Conservation (phyloP, 35 echinoderm and acorn worm species). For the Antedon bifida region DNA sequence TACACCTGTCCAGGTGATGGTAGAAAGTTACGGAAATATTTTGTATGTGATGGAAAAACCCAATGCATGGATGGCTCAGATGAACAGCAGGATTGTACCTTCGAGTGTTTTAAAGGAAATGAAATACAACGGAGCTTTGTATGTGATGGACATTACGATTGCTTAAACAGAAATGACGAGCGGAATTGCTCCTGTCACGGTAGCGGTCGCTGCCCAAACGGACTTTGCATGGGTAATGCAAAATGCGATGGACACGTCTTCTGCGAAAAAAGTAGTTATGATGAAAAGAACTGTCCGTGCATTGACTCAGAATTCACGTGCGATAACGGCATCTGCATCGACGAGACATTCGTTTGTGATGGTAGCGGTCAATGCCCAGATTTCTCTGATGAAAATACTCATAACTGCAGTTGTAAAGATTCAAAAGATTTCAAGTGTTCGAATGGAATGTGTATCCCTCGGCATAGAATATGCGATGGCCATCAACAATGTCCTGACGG, state of each 20-base stretch:
- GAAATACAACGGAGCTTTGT: background rate
- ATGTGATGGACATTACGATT: background rate
- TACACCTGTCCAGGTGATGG: background rate
- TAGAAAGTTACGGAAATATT: background rate
- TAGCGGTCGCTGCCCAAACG: background rate
- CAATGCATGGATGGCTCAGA: background rate
- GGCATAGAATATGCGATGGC: background rate
- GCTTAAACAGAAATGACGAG: background rate
- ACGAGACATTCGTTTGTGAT: background rate
- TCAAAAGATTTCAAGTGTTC: background rate
- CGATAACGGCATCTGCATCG: background rate
- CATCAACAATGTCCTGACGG: background rate
- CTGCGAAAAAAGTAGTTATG: background rate
- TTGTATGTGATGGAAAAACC: background rate
- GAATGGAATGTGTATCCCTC: background rate
- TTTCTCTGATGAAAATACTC: background rate
- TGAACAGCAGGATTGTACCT: background rate
- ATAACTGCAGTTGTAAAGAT: background rate
- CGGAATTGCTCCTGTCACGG: background rate
- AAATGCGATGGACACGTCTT: background rate
- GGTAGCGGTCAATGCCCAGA: background rate
- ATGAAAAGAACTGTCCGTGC: background rate
- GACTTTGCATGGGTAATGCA: background rate
- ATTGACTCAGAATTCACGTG: background rate
- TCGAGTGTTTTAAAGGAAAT: background rate